Percentiles rank a stretch among this genome's conserved stretches.
phyloP scores from a whole-genome alignment of 2,797 vertebrate genomes.

The Australoheros facetus region DNA sequence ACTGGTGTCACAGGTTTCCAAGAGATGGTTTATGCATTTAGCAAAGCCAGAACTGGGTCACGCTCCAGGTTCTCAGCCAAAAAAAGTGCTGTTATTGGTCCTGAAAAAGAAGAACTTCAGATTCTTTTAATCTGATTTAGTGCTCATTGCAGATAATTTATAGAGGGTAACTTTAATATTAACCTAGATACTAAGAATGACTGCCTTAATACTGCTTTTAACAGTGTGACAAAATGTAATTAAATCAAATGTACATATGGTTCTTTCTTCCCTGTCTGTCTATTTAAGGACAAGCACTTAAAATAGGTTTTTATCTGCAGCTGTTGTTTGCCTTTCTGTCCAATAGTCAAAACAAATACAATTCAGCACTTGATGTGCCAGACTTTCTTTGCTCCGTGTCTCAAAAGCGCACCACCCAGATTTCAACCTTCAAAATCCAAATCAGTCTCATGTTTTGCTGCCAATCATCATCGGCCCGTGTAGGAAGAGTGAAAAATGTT shows the following conservation, averaged over 20 bases:
- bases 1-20: conserved; percentile 43
- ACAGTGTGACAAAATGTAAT: background rate
- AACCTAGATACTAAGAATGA: background rate
- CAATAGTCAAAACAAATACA: conserved; percentile 30
- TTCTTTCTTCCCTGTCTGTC: background rate
- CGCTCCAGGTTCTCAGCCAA: background rate
- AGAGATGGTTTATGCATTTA: conserved; percentile 45
- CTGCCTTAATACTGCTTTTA: background rate
- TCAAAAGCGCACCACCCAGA: conserved; percentile 10
- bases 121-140: background rate
- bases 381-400: background rate
- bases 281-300: conserved; percentile 25
- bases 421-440: conserved; percentile 22
- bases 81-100: conserved; percentile 5
- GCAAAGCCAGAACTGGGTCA: conserved; percentile 30
- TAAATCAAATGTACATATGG: background rate
- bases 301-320: conserved; percentile 15
- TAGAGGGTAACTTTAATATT: background rate
- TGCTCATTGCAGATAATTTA: background rate
- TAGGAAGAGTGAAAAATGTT: conserved; percentile 30
- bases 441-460: conserved; percentile 36
- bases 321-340: conserved; percentile 23
- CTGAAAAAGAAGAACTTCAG: background rate
- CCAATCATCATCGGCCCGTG: conserved; percentile 32
- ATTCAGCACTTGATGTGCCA: conserved; percentile 7